Evolutionary conservation across 2,888 invertebrate species (phyloP).

Genomic region (Deroplatys truncata): DNA sequence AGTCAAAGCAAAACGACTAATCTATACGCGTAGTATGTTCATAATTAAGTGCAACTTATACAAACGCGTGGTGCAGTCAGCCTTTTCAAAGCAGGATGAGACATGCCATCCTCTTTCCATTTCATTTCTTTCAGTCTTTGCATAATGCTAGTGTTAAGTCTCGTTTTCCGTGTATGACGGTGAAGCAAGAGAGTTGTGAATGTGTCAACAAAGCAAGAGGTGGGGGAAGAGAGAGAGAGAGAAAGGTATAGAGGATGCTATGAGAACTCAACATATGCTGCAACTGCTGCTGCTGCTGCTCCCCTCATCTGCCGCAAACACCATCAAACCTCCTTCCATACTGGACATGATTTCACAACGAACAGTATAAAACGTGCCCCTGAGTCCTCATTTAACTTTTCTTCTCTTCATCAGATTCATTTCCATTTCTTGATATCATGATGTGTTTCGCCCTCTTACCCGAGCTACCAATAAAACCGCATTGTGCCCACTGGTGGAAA

Average conservation of each 20-base stretch:
- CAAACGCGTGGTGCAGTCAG: no score
- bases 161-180: conserved; percentile 14
- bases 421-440: background rate
- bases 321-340: background rate
- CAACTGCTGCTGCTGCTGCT: background rate
- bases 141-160: background rate
- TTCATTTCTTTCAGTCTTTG: background rate
- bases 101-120: background rate
- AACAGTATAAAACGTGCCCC: background rate
- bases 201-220: conserved; percentile 4
- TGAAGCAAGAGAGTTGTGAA: background rate
- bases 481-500: no score
- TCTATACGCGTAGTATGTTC: no score
- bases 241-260: background rate
- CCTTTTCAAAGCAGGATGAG: no score
- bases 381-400: background rate
- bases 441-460: no score
- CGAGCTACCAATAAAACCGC: no score
- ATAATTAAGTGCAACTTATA: no score
- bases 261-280: conserved; percentile 22
- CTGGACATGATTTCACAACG: background rate
- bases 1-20: no score
- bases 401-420: background rate
- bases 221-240: background rate
- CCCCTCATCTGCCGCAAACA: background rate